Conservation (phyloP, 92 coral and sea anemone species). For the Siderastrea radians region DNA sequence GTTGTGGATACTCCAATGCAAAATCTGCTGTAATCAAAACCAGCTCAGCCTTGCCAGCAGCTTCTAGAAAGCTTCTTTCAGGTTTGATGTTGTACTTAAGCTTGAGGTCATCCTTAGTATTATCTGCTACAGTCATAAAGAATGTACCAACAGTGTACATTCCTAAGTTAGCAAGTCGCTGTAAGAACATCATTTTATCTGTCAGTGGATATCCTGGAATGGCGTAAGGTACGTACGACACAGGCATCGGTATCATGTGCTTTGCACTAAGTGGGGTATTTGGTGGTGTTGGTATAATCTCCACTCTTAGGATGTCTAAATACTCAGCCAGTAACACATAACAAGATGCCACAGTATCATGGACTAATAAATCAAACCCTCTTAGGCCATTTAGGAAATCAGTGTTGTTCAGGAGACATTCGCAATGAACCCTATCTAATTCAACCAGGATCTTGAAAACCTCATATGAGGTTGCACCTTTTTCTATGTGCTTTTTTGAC, state of each 20-base stretch:
- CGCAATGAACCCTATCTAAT: conserved; percentile 7
- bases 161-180: conserved; percentile 30
- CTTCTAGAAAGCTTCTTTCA: conserved; percentile 48
- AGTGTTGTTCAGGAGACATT: conserved; percentile 37
- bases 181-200: conserved; percentile 40
- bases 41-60: conserved; percentile 57
- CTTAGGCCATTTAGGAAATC: conserved; percentile 47
- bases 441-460: not conserved
- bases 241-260: conserved; percentile 32
- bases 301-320: conserved; percentile 48
- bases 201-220: not conserved
- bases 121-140: not conserved
- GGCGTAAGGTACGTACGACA: conserved; percentile 62
- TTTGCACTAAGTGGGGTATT: not conserved
- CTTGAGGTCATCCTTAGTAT: conserved; percentile 26
- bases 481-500: not conserved
- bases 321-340: conserved; percentile 53
- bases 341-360: conserved; percentile 25
- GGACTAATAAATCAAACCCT: conserved; percentile 42
- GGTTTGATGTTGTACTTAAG: conserved; percentile 69
- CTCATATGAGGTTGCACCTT: not conserved
- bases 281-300: conserved; percentile 29
- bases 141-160: not conserved
- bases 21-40: conserved; percentile 27
- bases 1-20: no score